These are phyloP conservation scores for Botia kubotai DNA, from an alignment of 2,797 vertebrate genomes.

Conservation along the genomic window DNA sequence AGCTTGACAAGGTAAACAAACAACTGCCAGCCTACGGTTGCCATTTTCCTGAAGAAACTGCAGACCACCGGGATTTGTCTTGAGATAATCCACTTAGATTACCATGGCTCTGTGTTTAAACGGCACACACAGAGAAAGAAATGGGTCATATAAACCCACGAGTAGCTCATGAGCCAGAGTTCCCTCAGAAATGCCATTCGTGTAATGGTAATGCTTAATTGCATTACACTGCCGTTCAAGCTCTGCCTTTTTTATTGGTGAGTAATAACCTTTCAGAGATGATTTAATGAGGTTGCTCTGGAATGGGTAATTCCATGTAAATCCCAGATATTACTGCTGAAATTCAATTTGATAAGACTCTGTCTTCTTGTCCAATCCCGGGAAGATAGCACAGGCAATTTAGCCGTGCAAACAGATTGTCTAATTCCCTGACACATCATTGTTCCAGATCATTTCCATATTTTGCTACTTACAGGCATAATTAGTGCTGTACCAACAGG, in stretches of 20 bases:
- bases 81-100: slow-evolving; percentile 84
- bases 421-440: slow-evolving; percentile 67
- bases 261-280: slow-evolving; percentile 62
- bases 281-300: slow-evolving; percentile 64
- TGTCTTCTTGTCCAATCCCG: slow-evolving; percentile 61
- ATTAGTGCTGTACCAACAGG: slow-evolving; percentile 60
- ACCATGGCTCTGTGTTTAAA: slow-evolving; percentile 77
- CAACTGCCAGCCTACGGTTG: slow-evolving; percentile 66
- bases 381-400: slow-evolving; percentile 64
- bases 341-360: slow-evolving; percentile 66
- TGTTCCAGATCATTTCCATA: slow-evolving; percentile 69
- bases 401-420: slow-evolving; percentile 64
- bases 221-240: slow-evolving; percentile 44
- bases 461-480: slow-evolving; percentile 65
- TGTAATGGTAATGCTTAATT: slow-evolving; percentile 51
- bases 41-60: slow-evolving; percentile 73
- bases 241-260: slow-evolving; percentile 55
- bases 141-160: slow-evolving; percentile 75
- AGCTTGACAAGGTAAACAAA: slow-evolving; percentile 72
- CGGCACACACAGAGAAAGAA: slow-evolving; percentile 71
- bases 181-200: slow-evolving; percentile 46
- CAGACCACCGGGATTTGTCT: slow-evolving; percentile 80
- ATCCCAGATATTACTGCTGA: slow-evolving; percentile 61
- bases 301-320: slow-evolving; percentile 62
- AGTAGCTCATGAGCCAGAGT: slow-evolving; percentile 45